These are phyloP conservation scores for Atlantisia rogersi DNA, from an alignment of 2,113 vertebrate species.

Conservation along the genomic window DNA sequence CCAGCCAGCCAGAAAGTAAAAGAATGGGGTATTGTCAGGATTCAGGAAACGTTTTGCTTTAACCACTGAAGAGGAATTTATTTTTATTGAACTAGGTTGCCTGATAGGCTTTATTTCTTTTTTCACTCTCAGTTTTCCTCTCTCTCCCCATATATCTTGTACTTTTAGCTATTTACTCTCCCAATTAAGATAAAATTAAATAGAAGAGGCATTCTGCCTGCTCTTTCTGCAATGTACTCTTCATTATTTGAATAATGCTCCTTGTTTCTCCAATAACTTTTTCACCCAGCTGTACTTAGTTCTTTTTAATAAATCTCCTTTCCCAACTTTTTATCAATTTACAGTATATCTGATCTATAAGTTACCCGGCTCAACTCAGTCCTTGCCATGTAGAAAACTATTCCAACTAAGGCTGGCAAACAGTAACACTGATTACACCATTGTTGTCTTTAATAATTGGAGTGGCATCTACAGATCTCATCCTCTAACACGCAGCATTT, in stretches of 20 bases:
- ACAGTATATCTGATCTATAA: neutral
- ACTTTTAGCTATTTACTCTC: neutral
- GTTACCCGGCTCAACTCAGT: neutral
- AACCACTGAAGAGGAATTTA: neutral
- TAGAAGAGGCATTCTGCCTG: neutral
- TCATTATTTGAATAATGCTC: neutral
- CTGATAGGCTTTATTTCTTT: slow-evolving; percentile 9
- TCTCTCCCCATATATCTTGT: neutral
- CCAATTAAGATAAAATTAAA: neutral
- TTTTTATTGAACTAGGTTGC: neutral
- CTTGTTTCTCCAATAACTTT: neutral
- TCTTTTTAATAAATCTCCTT: neutral
- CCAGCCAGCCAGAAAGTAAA: neutral
- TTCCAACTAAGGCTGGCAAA: neutral
- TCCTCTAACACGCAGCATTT: neutral
- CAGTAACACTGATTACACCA: neutral
- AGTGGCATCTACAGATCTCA: neutral
- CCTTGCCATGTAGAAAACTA: neutral
- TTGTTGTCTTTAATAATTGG: neutral
- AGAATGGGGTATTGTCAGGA: neutral
- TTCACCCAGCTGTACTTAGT: neutral
- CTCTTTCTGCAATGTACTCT: neutral
- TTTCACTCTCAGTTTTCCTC: neutral
- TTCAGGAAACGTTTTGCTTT: slow-evolving; percentile 17
- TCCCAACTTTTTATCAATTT: neutral